Evolutionary conservation across 2,888 invertebrate genomes (phyloP).

Genomic region (Lycophotia porphyrea): DNA sequence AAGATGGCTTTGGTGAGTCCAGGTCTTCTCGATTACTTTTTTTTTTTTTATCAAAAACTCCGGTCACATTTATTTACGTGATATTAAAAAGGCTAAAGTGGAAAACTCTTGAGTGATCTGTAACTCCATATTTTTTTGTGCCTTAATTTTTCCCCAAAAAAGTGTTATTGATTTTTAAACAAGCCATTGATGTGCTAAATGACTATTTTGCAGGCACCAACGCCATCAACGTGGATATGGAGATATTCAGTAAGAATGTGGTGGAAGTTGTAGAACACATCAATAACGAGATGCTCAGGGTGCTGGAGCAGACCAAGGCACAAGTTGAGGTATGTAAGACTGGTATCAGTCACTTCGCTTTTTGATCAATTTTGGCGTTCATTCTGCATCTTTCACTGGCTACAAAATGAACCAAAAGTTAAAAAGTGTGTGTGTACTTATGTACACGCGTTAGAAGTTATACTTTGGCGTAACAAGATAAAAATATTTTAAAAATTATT

Average conservation of each 20-base stretch:
- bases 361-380: not conserved
- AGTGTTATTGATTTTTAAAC: not conserved
- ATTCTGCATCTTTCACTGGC: not conserved
- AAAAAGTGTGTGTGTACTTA: too few relatives aligned
- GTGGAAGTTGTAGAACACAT: constrained; percentile 74
- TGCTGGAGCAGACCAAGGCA: constrained; percentile 65
- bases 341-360: not conserved
- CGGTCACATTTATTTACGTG: not conserved
- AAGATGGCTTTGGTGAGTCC: not conserved
- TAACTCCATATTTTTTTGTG: not conserved
- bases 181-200: not conserved
- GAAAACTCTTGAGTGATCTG: not conserved
- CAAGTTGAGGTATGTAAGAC: constrained; percentile 70
- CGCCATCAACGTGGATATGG: constrained; percentile 75
- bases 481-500: too few relatives aligned
- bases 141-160: not conserved
- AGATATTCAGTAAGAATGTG: constrained; percentile 75
- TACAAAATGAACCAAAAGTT: not conserved
- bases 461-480: too few relatives aligned
- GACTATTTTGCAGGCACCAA: constrained; percentile 69
- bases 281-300: constrained; percentile 66
- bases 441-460: too few relatives aligned
- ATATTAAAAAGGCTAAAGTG: not conserved
- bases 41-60: too few relatives aligned
- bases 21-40: not conserved